Base-by-base conservation (phyloP, 2,113 vertebrate genomes). In the Rhinoderma darwinii region DNA sequence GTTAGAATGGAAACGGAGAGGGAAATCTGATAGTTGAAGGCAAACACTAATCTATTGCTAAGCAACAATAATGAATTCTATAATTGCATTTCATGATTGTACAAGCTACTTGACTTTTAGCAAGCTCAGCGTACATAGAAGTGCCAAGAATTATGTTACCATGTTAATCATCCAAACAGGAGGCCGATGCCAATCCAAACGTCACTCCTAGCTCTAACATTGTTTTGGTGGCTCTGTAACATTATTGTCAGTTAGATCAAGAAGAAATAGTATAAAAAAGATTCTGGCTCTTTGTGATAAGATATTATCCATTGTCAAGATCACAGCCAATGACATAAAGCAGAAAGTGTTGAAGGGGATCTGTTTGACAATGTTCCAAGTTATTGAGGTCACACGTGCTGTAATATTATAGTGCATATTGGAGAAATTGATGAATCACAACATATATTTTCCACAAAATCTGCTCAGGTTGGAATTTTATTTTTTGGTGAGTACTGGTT, bases 1-100 rank as follows among this genome's bases (percentile, higher is more conserved):
- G 25, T 6, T 68, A 39, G 17, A 77, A 63, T 15, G 68, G 37
- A 72, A 22, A 77, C 66, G 89, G 11, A 83, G 39, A 11, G 39
- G 18, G 85, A 30, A 84, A 25, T 4, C 87, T 8, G 83, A 50
- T 12, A 35, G 77, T 84, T 88, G 86, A 17, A 84, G 87, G 61
- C 32, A 86, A 89, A 86, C 37, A 84, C 83, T 75, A 74, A 56
- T 56, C 35, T 41, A 54, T 84, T 74, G 50, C 82, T 74, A 74
- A 37, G 70, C 35, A 84, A 74, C 82, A 74, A 56, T 84, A 84
- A 61, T 75, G 32, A 59, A 41, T 43, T 75, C 25, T 56, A 59
- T 75, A 84, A 75, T 59, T 61, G 51, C 51, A 59, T 61, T 84
- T 74, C 51, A 75, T 83, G 66, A 83, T 75, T 84, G 50, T 73